phyloP scores from a whole-genome alignment of 2,113 vertebrate genomes.

The Otolemur garnettii region DNA sequence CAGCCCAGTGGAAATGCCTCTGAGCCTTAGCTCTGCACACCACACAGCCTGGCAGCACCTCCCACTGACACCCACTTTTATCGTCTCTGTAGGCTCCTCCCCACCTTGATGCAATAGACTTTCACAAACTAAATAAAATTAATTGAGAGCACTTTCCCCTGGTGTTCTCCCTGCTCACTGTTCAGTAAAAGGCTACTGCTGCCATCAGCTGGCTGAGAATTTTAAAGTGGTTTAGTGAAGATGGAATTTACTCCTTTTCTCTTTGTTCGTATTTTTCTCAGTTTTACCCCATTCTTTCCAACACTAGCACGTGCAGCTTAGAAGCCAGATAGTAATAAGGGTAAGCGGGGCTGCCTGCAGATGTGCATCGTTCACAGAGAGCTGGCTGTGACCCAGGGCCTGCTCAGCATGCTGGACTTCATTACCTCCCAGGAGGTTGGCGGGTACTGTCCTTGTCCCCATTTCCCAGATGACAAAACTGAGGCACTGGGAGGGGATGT shows the following conservation, averaged over 20 bases:
- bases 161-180: neutral
- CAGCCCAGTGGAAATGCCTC: neutral
- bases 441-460: neutral
- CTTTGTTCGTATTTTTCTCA: neutral
- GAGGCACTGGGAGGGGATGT: neutral
- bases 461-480: neutral
- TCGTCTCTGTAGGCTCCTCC: neutral
- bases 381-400: neutral
- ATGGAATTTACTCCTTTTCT: neutral
- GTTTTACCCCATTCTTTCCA: neutral
- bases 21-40: neutral
- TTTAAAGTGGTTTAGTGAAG: neutral
- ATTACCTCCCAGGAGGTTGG: neutral
- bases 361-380: neutral
- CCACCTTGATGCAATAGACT: neutral
- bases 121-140: neutral
- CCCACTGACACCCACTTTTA: fast-evolving
- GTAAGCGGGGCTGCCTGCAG: neutral
- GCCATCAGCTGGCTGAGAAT: conserved; percentile 42
- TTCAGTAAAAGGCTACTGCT: conserved; percentile 33
- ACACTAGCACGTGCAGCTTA: neutral
- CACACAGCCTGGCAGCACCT: neutral
- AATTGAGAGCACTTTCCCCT: neutral
- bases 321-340: neutral
- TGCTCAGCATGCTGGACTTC: fast-evolving